Evolutionary conservation across 1,140 invertebrate species (phyloP).

Genomic region (Ceratosolen solmsi): DNA sequence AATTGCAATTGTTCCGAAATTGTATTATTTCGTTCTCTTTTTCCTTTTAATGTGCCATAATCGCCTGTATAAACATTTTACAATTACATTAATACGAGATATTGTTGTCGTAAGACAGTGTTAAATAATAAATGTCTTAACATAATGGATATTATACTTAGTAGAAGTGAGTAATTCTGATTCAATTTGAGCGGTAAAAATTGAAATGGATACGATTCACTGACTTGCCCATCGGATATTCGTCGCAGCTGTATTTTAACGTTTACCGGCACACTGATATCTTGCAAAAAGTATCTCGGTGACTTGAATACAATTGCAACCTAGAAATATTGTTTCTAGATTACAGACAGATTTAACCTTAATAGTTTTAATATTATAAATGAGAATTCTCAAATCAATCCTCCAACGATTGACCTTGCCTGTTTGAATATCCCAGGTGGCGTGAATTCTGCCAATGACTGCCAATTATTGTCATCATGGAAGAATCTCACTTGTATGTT

Average conservation of each 20-base stretch:
- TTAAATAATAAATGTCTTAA: too few relatives aligned
- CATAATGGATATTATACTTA: neutral
- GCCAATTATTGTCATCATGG: constrained; percentile 90
- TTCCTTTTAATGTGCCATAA: neutral
- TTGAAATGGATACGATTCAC: constrained; percentile 84
- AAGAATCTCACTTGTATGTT: constrained; percentile 93
- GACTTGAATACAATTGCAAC: constrained; percentile 85
- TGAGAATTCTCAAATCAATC: constrained; percentile 1
- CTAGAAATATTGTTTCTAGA: too few relatives aligned
- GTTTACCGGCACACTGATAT: constrained; percentile 78
- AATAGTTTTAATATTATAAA: too few relatives aligned
- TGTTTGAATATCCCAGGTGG: constrained; percentile 94
- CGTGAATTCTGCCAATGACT: constrained; percentile 88
- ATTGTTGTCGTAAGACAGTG: too few relatives aligned
- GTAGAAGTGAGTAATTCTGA: neutral
- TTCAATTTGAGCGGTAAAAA: constrained; percentile 76
- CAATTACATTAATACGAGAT: neutral
- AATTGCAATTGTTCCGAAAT: neutral
- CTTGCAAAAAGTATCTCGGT: constrained; percentile 81
- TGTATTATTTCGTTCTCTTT: neutral
- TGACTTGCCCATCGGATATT: constrained; percentile 84
- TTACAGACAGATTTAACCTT: too few relatives aligned
- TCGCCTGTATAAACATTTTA: neutral
- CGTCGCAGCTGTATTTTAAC: constrained; percentile 86
- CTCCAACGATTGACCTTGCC: constrained; percentile 54